Conservation (phyloP, 1,140 invertebrate species). For the Coboldia fuscipes region DNA sequence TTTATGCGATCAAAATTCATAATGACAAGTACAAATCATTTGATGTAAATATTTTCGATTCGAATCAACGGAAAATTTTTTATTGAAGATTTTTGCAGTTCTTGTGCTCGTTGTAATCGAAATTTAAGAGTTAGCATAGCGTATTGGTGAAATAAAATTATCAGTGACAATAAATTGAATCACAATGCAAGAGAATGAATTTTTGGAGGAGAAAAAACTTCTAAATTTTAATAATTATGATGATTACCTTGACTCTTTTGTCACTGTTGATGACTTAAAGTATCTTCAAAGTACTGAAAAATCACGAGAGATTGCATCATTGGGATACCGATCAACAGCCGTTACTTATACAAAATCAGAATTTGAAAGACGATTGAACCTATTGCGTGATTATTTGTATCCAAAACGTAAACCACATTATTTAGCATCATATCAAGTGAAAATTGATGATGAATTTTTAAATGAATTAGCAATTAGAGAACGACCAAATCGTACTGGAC, state of each 20-base stretch:
- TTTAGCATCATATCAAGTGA: not conserved
- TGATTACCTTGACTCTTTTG: conserved; percentile 13
- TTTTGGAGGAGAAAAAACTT: conserved; percentile 7
- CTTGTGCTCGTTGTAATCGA: no score
- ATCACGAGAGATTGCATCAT: conserved; percentile 7
- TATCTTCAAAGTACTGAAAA: conserved; percentile 7
- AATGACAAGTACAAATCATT: no score
- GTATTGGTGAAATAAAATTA: no score
- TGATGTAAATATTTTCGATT: no score
- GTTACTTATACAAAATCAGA: conserved; percentile 9
- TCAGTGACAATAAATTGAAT: no score
- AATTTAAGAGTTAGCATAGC: no score
- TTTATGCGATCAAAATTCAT: no score
- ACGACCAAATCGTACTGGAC: conserved; percentile 10
- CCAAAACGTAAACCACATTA: conserved; percentile 7
- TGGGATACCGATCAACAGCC: conserved; percentile 14
- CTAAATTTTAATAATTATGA: conserved; percentile 9
- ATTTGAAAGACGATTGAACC: conserved; percentile 6
- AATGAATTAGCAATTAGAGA: conserved; percentile 11
- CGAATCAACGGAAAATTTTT: no score
- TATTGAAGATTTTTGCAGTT: no score
- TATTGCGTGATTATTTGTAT: conserved; percentile 8
- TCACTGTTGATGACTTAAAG: conserved; percentile 7
- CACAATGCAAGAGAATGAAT: no score
- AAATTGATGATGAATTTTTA: conserved; percentile 5